Conservation (phyloP, 2,888 invertebrate species). For the Ariolimax columbianus region DNA sequence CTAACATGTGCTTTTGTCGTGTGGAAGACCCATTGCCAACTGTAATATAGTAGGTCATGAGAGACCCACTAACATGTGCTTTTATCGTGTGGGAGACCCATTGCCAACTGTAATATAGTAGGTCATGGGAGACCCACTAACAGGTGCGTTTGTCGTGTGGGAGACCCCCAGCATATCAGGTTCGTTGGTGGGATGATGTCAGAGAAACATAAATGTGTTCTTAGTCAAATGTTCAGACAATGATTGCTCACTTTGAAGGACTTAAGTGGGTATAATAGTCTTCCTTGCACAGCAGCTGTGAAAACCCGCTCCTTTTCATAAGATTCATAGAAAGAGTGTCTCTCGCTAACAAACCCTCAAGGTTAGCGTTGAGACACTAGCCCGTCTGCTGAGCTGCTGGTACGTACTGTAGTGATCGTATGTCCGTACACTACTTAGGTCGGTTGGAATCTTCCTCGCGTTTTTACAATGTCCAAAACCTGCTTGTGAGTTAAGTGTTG, state of each 20-base stretch:
- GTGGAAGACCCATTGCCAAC: no score
- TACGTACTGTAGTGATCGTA: not conserved
- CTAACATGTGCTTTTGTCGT: no score
- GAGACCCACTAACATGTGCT: no score
- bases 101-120: no score
- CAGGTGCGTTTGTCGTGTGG: no score
- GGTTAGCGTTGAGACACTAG: not conserved
- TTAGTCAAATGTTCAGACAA: not conserved
- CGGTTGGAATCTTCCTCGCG: not conserved
- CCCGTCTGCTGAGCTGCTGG: not conserved
- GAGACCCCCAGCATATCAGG: no score
- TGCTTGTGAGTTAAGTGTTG: not conserved
- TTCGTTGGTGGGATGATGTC: no score
- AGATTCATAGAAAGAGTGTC: not conserved
- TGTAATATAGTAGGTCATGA: no score
- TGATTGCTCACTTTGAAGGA: not conserved
- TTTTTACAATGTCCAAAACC: not conserved
- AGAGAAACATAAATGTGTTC: not conserved
- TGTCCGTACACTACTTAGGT: not conserved
- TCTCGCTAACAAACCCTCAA: not conserved
- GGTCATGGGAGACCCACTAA: no score
- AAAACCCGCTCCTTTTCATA: not conserved
- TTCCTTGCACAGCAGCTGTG: not conserved
- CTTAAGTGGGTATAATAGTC: not conserved
- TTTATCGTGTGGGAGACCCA: no score